Evolutionary conservation across 37 sponge, comb jelly and placozoan genomes (phyloP).

Genomic region (Amphimedon queenslandica): DNA sequence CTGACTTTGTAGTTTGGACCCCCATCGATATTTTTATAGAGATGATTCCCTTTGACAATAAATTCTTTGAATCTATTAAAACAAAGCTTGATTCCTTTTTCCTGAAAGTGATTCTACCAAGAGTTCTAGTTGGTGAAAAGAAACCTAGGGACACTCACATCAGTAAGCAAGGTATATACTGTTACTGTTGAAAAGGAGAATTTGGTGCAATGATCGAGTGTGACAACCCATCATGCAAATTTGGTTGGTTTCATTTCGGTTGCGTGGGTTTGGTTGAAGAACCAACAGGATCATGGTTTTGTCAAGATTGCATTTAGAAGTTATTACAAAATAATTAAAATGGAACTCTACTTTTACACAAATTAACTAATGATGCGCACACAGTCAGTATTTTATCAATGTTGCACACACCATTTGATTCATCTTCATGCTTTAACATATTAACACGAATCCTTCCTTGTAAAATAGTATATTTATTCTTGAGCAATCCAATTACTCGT

Average conservation of each 20-base stretch:
- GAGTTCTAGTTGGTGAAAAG: background rate
- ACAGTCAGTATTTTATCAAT: slow-evolving; percentile 10
- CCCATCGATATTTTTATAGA: background rate
- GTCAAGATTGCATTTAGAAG: slow-evolving; percentile 33
- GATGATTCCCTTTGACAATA: background rate
- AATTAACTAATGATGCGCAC: too few species aligned
- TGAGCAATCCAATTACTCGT: slow-evolving; percentile 14
- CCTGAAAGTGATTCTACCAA: background rate
- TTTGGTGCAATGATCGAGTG: slow-evolving; percentile 23
- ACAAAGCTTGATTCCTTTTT: background rate
- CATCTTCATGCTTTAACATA: background rate
- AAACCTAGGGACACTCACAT: background rate
- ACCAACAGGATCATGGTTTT: slow-evolving; percentile 30
- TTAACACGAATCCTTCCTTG: background rate
- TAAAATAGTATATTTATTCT: slow-evolving; percentile 5
- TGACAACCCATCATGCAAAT: slow-evolving; percentile 3
- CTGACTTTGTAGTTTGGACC: background rate
- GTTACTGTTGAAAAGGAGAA: slow-evolving; percentile 31
- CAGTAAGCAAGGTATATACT: slow-evolving; percentile 1
- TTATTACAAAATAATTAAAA: background rate
- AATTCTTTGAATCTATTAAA: background rate
- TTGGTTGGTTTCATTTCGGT: slow-evolving; percentile 13
- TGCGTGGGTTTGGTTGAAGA: slow-evolving; percentile 4
- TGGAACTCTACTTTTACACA: background rate
- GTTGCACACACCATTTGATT: background rate